These are phyloP conservation scores for Myiothlypis coronata DNA, from an alignment of 2,797 vertebrate species.

Conservation along the genomic window DNA sequence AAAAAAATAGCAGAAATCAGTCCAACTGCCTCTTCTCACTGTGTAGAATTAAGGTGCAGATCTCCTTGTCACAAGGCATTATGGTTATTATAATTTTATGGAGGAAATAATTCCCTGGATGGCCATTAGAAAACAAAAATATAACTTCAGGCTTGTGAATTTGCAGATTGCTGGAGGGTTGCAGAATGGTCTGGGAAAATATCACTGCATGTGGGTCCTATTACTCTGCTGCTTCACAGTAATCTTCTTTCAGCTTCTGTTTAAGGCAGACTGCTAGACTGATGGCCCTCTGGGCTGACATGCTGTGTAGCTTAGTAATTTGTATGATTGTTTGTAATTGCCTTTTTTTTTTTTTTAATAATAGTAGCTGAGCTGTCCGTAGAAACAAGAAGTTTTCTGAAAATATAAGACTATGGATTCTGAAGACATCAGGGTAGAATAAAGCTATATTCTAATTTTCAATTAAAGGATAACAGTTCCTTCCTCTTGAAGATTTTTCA, in stretches of 20 bases:
- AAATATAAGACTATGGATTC: neutral
- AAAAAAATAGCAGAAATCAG: neutral
- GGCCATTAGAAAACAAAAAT: slow-evolving; percentile 19
- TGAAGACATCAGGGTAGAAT: neutral
- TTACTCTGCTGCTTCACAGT: neutral
- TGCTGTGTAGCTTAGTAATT: neutral
- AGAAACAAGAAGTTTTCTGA: neutral
- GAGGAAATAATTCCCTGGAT: neutral
- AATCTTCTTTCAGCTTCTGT: neutral
- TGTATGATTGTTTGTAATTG: neutral
- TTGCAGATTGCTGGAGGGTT: neutral
- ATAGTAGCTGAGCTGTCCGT: neutral
- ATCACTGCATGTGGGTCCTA: neutral
- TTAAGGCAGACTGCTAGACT: neutral
- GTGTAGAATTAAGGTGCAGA: neutral
- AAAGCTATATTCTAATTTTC: neutral
- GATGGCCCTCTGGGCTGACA: neutral
- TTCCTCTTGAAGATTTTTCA: neutral
- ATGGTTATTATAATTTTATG: neutral
- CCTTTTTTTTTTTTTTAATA: neutral
- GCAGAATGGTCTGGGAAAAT: neutral
- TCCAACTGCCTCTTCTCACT: neutral
- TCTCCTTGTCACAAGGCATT: neutral
- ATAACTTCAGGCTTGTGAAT: neutral
- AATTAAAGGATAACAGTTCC: neutral